Evolutionary conservation across 37 sponge, comb jelly and placozoan species (phyloP), one percentile per base, ranked within the genome.

Genomic region (Lycopodina hypogea): DNA sequence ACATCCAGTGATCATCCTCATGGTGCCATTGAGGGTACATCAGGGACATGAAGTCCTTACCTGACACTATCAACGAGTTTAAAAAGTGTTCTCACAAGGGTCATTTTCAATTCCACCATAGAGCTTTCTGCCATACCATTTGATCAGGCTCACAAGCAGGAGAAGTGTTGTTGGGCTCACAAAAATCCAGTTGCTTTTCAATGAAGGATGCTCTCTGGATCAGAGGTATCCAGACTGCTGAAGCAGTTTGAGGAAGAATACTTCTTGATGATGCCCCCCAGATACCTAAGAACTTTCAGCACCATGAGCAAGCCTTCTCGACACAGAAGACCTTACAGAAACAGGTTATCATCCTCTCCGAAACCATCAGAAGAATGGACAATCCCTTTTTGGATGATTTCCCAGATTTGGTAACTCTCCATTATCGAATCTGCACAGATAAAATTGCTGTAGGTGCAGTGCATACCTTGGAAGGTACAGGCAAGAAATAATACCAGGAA

Each of bases 111-210:
- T 3, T 42, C 74, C 50, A 72, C 23, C 53, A 72, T 42, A 3
- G 8, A 22, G 26, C 9, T 72, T 53, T 72, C 74, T 50, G 35
- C 53, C 24, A 72, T 72, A 11, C 74, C 74, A 34, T 21, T 72
- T 48, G 74, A 72, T 28, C 74, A 72, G 53, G 74, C 74, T 28
- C 74, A 72, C 17, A 53, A 50, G 53, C 74, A 72, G 33, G 53
- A 72, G 30, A 72, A 72, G 6, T 51, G n/a, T 3, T 39, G 33
- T 72, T 50, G 74, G 74, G 18, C 55, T 72, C 19, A 72, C 74
- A 48, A 72, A 48, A 72, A 72, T 24, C 74, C 74, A 3, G 40
- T 42, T 50, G 74, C 53, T 34, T 72, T 72, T 15, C 40, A 17
- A 39, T 53, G 53, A 39, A 42, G 74, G 74, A 72, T 72, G 74